Conservation (phyloP, 2,888 invertebrate species). For the Cheilosia vernalis region DNA sequence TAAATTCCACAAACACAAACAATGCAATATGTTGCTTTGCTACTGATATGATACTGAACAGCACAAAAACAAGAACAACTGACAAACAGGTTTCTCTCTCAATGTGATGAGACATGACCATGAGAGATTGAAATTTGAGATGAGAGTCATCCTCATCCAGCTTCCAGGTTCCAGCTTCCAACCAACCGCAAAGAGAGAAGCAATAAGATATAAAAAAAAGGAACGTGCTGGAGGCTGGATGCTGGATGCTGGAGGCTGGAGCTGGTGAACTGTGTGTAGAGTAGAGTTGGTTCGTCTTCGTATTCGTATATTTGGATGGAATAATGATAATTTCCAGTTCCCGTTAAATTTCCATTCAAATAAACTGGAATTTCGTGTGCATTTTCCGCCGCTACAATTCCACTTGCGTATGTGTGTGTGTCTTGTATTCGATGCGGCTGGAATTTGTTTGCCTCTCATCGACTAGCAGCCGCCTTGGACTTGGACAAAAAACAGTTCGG, state of each 20-base stretch:
- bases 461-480: constrained; percentile 53
- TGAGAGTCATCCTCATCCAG: not conserved
- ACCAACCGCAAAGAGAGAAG: too few species aligned
- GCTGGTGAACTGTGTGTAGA: not conserved
- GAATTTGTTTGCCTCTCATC: constrained; percentile 58
- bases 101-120: not conserved
- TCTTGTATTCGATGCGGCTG: constrained; percentile 41
- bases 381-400: constrained; percentile 33
- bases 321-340: constrained; percentile 28
- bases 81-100: not conserved
- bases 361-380: constrained; percentile 33
- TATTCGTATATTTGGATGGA: not conserved
- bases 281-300: not conserved
- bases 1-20: constrained; percentile 28
- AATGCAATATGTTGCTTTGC: not conserved
- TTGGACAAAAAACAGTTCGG: constrained; percentile 72
- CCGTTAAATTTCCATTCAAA: not conserved
- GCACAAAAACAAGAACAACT: too few species aligned
- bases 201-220: too few species aligned
- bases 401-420: constrained; percentile 3
- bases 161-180: too few species aligned
- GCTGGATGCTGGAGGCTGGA: too few species aligned
- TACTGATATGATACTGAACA: too few species aligned
- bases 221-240: too few species aligned
- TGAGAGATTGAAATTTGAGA: not conserved